A percentile compares a stretch with the other conserved stretches of the same genome.
phyloP scores from a whole-genome alignment of 2,113 vertebrate genomes.

The Cephalopterus ornatus region DNA sequence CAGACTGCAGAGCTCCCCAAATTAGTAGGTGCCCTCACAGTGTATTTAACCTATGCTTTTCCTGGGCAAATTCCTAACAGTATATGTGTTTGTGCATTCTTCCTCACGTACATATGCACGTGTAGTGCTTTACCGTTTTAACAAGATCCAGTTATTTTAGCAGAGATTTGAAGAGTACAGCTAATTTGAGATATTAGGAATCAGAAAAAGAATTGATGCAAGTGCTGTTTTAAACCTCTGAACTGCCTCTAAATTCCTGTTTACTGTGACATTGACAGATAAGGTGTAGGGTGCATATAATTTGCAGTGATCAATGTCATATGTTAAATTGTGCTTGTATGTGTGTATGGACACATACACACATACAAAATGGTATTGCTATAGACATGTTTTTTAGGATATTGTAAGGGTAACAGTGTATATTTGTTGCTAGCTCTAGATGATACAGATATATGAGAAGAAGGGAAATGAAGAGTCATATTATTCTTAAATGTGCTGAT shows the following conservation, averaged over 20 bases:
- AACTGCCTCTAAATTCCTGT: neutral
- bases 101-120: neutral
- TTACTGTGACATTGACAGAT: neutral
- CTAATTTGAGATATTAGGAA: neutral
- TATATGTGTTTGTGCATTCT: neutral
- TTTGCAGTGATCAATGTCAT: neutral
- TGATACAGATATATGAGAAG: constrained; percentile 5
- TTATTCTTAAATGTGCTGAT: constrained; percentile 61
- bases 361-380: neutral
- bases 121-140: neutral
- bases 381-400: neutral
- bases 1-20: constrained; percentile 63
- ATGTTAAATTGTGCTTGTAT: neutral
- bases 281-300: neutral
- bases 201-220: neutral
- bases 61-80: neutral
- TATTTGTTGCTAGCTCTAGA: constrained; percentile 16
- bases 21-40: constrained; percentile 16
- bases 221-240: neutral
- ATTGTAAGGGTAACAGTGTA: neutral
- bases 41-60: constrained; percentile 52
- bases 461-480: constrained; percentile 57
- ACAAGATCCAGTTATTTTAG: neutral
- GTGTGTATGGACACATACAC: neutral
- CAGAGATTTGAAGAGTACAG: neutral